Percentiles rank a stretch among this genome's conserved stretches.
These are phyloP conservation scores for Crossocerus cetratus DNA, from an alignment of 2,888 invertebrate genomes.

Conservation along the genomic window DNA sequence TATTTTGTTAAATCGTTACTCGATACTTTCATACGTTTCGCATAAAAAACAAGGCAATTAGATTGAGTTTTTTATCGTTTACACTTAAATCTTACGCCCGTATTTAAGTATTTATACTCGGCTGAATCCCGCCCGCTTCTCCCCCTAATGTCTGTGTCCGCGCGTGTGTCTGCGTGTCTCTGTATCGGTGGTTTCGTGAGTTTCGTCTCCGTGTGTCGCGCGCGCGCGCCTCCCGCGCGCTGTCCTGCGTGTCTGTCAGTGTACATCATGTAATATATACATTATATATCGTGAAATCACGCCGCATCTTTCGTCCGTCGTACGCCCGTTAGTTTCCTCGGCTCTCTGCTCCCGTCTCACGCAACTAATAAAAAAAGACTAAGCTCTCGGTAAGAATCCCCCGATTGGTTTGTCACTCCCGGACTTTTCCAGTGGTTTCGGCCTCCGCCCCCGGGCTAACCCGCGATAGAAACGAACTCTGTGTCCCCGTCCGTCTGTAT, in stretches of 20 bases:
- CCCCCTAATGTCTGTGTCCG: neutral
- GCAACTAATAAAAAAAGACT: constrained; percentile 71
- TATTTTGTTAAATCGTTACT: constrained; percentile 67
- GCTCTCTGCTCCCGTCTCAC: constrained; percentile 31
- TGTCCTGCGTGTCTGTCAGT: constrained; percentile 58
- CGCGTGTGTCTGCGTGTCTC: neutral
- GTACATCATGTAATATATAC: constrained; percentile 66
- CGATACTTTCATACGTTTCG: constrained; percentile 74
- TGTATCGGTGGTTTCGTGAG: neutral
- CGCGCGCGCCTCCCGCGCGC: constrained; percentile 55
- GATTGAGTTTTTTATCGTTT: constrained; percentile 72
- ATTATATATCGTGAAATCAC: constrained; percentile 64
- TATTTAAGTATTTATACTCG: constrained; percentile 62
- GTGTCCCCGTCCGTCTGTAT: no score
- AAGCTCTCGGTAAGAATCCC: constrained; percentile 68
- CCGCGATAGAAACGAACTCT: constrained; percentile 41
- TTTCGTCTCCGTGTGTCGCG: constrained; percentile 37
- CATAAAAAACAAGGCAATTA: constrained; percentile 77
- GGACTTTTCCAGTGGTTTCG: no score
- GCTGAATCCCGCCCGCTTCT: constrained; percentile 55
- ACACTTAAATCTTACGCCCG: constrained; percentile 67
- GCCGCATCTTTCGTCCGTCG: constrained; percentile 16
- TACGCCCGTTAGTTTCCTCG: constrained; percentile 52
- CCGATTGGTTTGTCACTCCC: constrained; percentile 12
- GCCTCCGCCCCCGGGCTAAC: neutral